A percentile compares a stretch with the other conserved stretches of the same genome.
phyloP scores from a whole-genome alignment of 1,140 invertebrate species.

The Philotrypesis tridentata region DNA sequence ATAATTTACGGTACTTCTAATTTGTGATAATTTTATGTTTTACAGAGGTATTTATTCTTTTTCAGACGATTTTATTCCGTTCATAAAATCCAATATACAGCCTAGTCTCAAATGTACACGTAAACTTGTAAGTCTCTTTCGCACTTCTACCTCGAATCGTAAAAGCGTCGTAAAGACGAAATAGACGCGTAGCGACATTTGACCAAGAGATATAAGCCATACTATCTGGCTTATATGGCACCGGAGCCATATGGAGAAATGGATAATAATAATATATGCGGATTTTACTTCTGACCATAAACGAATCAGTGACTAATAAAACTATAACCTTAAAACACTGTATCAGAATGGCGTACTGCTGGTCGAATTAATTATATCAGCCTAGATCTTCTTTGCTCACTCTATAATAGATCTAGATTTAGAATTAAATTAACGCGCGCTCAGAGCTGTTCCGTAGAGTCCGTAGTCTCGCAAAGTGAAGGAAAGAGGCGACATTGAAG shows the following conservation, averaged over 20 bases:
- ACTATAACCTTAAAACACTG: slow-evolving; percentile 64
- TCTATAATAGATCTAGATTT: not conserved
- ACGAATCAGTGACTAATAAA: slow-evolving; percentile 56
- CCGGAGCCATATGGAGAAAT: slow-evolving; percentile 37
- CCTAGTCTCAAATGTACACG: slow-evolving; percentile 30
- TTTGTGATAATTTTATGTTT: not conserved
- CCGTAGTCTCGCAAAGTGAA: not conserved
- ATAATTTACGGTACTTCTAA: slow-evolving; percentile 17
- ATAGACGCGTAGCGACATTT: slow-evolving; percentile 59
- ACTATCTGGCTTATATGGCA: slow-evolving; percentile 54
- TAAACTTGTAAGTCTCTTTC: slow-evolving; percentile 49
- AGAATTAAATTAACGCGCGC: not conserved
- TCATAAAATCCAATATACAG: slow-evolving; percentile 36
- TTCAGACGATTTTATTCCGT: slow-evolving; percentile 31
- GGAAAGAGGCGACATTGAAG: slow-evolving; percentile 15
- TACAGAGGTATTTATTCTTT: slow-evolving; percentile 19
- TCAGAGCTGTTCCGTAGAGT: not conserved
- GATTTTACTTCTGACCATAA: slow-evolving; percentile 56
- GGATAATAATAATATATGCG: slow-evolving; percentile 53
- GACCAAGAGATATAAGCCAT: slow-evolving; percentile 54
- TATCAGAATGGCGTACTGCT: not conserved
- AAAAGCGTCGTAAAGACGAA: slow-evolving; percentile 62
- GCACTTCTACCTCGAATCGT: slow-evolving; percentile 52
- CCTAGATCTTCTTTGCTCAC: not conserved
- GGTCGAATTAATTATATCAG: slow-evolving; percentile 7